Evolutionary conservation across 1,140 invertebrate species (phyloP).

Genomic region (Aphelenchoides fujianensis): DNA sequence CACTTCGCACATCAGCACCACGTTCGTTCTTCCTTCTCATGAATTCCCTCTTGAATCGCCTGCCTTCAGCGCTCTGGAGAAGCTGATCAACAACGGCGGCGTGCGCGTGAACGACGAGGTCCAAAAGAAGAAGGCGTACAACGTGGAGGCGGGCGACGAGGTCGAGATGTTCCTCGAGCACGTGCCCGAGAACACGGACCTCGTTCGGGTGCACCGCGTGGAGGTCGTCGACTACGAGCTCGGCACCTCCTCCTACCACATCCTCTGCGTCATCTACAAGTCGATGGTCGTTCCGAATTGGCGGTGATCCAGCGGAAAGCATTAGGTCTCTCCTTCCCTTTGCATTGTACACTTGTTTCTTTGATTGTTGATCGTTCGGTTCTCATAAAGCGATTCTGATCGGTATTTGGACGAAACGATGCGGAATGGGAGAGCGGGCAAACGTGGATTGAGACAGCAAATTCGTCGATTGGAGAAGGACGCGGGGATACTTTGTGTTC

Average conservation of each 20-base stretch:
- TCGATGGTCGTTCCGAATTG: conserved; percentile 4
- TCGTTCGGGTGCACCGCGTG: conserved; percentile 3
- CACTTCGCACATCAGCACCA: background rate
- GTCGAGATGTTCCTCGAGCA: conserved; percentile 6
- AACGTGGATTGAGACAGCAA: no score
- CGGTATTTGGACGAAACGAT: no score
- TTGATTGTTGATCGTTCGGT: no score
- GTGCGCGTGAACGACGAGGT: conserved; percentile 16
- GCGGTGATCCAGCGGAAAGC: no score
- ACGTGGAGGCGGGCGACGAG: conserved; percentile 9
- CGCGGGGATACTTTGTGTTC: no score
- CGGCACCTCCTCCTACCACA: background rate
- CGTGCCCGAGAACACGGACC: conserved; percentile 1
- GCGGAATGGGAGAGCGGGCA: no score
- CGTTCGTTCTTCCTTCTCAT: conserved; percentile 11
- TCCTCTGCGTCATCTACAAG: background rate
- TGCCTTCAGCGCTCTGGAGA: conserved; percentile 15
- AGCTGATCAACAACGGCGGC: background rate
- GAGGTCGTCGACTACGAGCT: conserved; percentile 8
- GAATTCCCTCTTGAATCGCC: background rate
- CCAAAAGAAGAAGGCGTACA: conserved; percentile 21
- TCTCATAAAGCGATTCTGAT: no score
- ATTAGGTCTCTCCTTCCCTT: no score
- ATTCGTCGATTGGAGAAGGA: no score
- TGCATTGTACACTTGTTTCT: no score